Evolutionary conservation across 2,113 vertebrate genomes (phyloP), one percentile per base, ranked within the genome.

Genomic region (Toxostoma redivivum): DNA sequence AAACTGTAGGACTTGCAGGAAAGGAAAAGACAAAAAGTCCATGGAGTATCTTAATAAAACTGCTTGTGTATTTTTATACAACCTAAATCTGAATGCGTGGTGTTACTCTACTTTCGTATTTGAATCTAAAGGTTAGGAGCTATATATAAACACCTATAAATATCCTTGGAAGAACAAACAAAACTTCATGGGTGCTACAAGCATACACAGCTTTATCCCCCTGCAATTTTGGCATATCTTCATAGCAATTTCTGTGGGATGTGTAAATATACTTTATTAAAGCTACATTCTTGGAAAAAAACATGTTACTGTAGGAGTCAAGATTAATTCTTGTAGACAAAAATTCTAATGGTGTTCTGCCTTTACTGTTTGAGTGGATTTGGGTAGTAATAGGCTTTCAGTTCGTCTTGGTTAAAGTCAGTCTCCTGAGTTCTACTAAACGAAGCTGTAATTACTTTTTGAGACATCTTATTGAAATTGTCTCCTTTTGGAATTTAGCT

Each of bases 111-210:
- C 22, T 81, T 81, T 62, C 5, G 0, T 69, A 65, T 86, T 95
- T 88, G 54, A 94, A 71, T 40, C 56, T 61, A 86, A 95, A 97
- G 95, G 95, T 96, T 92, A 86, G 48, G 58, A 80, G 94, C 94
- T 95, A 93, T 77, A 37, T 95, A 90, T 94, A 94, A 95, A 87
- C 65, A 61, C 57, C 86, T 96, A 96, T 92, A 73, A 94, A 95
- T 96, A 92, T 67, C 88, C 42, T 50, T 88, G 65, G 38, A 92
- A 83, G 90, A 92, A 5, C 83, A 80, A 91, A 79, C 83, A 81
- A 84, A 90, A 72, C 51, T 35, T 67, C 40, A 42, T 27, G 54
- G 86, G n/a, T 13, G 10, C 58, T 77, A 40, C 33, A 42, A 62
- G 7, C 53, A 15, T 33, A 61, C 4, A 61, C 53, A 92, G 40